phyloP scores from a whole-genome alignment of 2,888 invertebrate genomes.

The Lymantria dispar region DNA sequence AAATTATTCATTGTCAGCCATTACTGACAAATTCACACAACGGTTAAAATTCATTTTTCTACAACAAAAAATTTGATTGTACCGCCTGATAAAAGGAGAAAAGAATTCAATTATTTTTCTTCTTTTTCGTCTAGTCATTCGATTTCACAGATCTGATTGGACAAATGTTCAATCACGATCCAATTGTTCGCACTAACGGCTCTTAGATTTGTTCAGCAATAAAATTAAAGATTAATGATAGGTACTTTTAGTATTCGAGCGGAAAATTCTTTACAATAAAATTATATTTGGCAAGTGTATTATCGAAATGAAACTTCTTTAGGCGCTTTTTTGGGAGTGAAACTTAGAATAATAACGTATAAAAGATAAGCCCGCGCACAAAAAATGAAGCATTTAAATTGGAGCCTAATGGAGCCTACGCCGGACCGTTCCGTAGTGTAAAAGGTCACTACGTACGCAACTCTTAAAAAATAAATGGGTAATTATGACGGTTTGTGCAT shows the following conservation, averaged over 20 bases:
- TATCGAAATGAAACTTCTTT: no score
- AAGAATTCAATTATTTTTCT: slow-evolving; percentile 43
- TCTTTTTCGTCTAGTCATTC: slow-evolving; percentile 23
- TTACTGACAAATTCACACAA: slow-evolving; percentile 61
- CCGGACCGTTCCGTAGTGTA: no score
- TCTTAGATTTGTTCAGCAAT: background rate
- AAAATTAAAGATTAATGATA: background rate
- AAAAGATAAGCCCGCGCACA: no score
- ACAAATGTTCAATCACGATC: slow-evolving; percentile 7
- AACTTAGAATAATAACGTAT: no score
- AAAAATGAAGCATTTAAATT: no score
- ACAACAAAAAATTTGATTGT: slow-evolving; percentile 41
- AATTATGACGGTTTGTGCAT: no score
- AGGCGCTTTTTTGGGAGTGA: no score
- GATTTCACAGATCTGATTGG: slow-evolving; percentile 11
- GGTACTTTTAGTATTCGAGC: background rate
- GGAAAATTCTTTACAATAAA: background rate
- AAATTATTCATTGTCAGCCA: slow-evolving; percentile 64
- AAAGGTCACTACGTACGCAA: no score
- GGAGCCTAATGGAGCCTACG: no score
- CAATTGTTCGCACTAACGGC: slow-evolving; percentile 1
- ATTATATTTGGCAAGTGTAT: no score
- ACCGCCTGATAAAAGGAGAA: slow-evolving; percentile 2
- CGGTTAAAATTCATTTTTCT: slow-evolving; percentile 58
- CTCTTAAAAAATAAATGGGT: no score